Percentiles rank a stretch among this genome's conserved stretches.
phyloP scores from a whole-genome alignment of 2,113 vertebrate species.

The Pituophis catenifer region DNA sequence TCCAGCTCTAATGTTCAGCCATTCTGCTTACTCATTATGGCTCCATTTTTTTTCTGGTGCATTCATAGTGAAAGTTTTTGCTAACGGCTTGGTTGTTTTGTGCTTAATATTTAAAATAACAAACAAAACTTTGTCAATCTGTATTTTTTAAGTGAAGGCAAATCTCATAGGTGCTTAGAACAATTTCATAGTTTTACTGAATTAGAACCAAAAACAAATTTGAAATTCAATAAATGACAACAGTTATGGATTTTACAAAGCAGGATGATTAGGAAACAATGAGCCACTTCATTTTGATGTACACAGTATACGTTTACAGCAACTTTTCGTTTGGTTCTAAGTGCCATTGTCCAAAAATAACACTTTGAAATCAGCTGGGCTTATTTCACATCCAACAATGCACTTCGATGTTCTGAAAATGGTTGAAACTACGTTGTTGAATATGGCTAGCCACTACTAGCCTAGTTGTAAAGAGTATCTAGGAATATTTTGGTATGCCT shows the following conservation, averaged over 20 bases:
- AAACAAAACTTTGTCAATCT: slow-evolving; percentile 24
- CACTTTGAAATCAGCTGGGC: background rate
- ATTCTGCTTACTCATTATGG: slow-evolving; percentile 43
- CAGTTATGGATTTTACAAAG: background rate
- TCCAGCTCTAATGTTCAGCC: slow-evolving; percentile 64
- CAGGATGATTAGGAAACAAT: background rate
- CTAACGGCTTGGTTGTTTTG: slow-evolving; percentile 44
- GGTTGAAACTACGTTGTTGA: background rate
- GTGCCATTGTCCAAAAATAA: background rate
- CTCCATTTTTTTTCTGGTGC: slow-evolving; percentile 52
- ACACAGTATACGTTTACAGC: background rate
- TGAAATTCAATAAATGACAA: background rate
- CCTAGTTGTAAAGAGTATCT: slow-evolving; percentile 40
- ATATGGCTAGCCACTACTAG: slow-evolving; percentile 43
- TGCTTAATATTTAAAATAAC: background rate
- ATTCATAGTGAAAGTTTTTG: slow-evolving; percentile 47
- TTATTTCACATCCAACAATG: background rate
- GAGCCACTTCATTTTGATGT: background rate
- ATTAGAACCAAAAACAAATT: background rate
- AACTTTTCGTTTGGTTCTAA: background rate
- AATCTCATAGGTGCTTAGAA: slow-evolving; percentile 8
- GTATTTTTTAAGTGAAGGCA: slow-evolving; percentile 50
- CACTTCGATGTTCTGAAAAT: background rate
- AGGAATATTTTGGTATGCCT: slow-evolving; percentile 57
- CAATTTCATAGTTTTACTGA: slow-evolving; percentile 9